Conservation (phyloP, 2,113 vertebrate genomes). For the Mandrillus leucophaeus region DNA sequence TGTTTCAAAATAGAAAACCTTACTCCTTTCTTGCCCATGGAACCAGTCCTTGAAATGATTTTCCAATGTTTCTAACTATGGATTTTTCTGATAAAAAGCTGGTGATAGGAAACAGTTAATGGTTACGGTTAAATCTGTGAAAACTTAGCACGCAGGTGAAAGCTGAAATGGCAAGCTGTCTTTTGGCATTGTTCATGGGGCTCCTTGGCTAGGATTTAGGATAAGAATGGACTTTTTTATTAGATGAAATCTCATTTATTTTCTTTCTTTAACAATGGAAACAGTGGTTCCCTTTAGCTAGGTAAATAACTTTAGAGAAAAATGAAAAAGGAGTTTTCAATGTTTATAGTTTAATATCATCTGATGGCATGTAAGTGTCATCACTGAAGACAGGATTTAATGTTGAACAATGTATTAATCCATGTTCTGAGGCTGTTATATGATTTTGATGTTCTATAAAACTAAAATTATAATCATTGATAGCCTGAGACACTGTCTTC, state of each 20-base stretch:
- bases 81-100: constrained; percentile 25
- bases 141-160: constrained; percentile 63
- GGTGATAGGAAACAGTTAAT: constrained; percentile 28
- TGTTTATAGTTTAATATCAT: constrained; percentile 63
- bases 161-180: constrained; percentile 62
- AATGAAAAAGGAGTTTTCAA: constrained; percentile 78
- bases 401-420: constrained; percentile 73
- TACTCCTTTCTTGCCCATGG: not conserved
- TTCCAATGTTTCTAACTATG: not conserved
- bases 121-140: constrained; percentile 61
- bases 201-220: constrained; percentile 49
- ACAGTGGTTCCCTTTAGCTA: constrained; percentile 32
- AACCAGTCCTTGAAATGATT: not conserved
- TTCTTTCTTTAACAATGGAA: constrained; percentile 30
- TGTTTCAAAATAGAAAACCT: not conserved
- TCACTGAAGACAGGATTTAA: constrained; percentile 77
- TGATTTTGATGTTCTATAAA: constrained; percentile 76
- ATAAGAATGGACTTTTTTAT: constrained; percentile 20
- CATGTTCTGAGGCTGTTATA: constrained; percentile 70
- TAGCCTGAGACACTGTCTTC: constrained; percentile 54
- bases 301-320: constrained; percentile 74
- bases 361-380: constrained; percentile 69
- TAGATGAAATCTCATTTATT: constrained; percentile 57
- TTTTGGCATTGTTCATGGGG: constrained; percentile 4
- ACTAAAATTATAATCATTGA: constrained; percentile 65